These are phyloP conservation scores for Drosophila varians DNA, from an alignment of 1,140 invertebrate species.

Conservation along the genomic window DNA sequence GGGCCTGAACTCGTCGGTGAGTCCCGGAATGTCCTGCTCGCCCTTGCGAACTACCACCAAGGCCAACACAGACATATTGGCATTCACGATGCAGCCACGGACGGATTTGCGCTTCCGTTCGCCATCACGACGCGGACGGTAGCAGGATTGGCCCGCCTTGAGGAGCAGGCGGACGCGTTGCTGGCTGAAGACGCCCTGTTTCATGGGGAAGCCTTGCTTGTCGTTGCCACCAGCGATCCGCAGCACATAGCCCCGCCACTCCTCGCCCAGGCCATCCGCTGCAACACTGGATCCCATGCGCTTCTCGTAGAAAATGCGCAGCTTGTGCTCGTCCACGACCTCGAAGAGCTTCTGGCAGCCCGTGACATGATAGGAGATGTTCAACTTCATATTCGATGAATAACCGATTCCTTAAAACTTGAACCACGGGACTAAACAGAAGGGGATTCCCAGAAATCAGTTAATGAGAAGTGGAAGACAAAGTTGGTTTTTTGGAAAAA, in stretches of 20 bases:
- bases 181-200: conserved; percentile 94
- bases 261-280: conserved; percentile 96
- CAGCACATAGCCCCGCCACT: conserved; percentile 99
- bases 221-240: conserved; percentile 99
- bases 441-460: neutral
- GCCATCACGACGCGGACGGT: conserved; percentile 96
- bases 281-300: conserved; percentile 98
- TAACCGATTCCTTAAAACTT: neutral
- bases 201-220: conserved; percentile 99
- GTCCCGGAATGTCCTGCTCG: conserved; percentile 96
- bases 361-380: conserved; percentile 98
- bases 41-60: conserved; percentile 98
- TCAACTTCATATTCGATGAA: conserved; percentile 94
- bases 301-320: conserved; percentile 99
- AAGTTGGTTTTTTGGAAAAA: neutral
- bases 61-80: conserved; percentile 97
- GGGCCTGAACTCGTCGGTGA: conserved; percentile 97
- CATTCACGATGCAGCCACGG: conserved; percentile 99
- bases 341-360: conserved; percentile 99
- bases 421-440: neutral
- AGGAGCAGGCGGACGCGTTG: conserved; percentile 96
- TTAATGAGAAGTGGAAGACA: neutral
- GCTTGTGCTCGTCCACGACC: conserved; percentile 98
- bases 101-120: conserved; percentile 99
- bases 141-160: conserved; percentile 98